phyloP scores from a whole-genome alignment of 2,888 invertebrate species.

The Nemoura dubitans region DNA sequence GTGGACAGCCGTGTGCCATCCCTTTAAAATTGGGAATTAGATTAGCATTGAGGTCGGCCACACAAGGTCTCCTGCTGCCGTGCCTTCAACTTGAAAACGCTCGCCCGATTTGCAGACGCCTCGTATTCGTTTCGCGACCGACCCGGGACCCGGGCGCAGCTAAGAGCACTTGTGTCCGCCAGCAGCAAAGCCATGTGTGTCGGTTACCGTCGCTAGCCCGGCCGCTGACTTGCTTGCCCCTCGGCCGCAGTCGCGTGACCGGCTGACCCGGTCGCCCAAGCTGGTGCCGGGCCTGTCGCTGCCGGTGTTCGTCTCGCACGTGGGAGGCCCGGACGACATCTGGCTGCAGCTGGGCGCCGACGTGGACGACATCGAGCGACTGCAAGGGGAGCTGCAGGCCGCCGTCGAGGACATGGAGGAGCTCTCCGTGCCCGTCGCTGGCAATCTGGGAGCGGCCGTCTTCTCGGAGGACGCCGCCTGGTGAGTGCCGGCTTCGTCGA shows the following conservation, averaged over 20 bases:
- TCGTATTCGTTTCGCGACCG: too few relatives aligned
- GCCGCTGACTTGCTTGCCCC: too few relatives aligned
- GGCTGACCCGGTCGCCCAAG: constrained; percentile 56
- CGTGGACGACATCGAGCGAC: constrained; percentile 64
- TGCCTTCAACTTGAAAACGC: too few relatives aligned
- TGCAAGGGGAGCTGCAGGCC: constrained; percentile 73
- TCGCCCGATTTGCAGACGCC: too few relatives aligned
- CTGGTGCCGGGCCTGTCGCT: constrained; percentile 51
- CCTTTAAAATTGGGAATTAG: too few relatives aligned
- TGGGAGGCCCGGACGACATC: constrained; percentile 79
- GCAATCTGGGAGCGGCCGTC: constrained; percentile 77
- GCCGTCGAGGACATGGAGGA: constrained; percentile 63
- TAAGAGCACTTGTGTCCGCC: too few relatives aligned
- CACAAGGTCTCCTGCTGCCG: too few relatives aligned
- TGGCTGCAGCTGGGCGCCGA: constrained; percentile 75
- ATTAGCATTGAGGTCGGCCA: too few relatives aligned
- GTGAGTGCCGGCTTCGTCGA: constrained; percentile 58
- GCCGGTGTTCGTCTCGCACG: constrained; percentile 72
- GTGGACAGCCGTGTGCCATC: too few relatives aligned
- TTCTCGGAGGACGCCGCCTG: constrained; percentile 86
- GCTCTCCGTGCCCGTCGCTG: constrained; percentile 67
- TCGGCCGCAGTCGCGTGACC: constrained; percentile 53
- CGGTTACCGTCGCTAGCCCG: too few relatives aligned
- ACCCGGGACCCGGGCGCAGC: too few relatives aligned
- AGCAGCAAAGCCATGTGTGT: too few relatives aligned